Percentiles rank a stretch among this genome's conserved stretches.
phyloP scores from a whole-genome alignment of 2,888 invertebrate species.

The Melanostoma mellinum region DNA sequence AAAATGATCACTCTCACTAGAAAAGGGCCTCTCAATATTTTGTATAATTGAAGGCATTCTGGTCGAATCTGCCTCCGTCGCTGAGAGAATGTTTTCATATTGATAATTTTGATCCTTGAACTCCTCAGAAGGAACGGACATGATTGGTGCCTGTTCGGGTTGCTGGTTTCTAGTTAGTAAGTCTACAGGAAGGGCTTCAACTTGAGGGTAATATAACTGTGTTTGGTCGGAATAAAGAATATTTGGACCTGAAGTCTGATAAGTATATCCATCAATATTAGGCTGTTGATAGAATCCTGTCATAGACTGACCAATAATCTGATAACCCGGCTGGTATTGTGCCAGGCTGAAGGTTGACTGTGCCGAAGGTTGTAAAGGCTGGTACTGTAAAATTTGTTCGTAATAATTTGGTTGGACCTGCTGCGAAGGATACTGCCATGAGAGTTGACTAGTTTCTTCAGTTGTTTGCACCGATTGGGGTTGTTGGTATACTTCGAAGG shows the following conservation, averaged over 20 bases:
- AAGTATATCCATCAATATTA: slow-evolving; percentile 75
- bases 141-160: slow-evolving; percentile 70
- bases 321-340: slow-evolving; percentile 78
- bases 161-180: slow-evolving; percentile 65
- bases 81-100: slow-evolving; percentile 60
- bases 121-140: slow-evolving; percentile 50
- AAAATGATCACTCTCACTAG: slow-evolving; percentile 7
- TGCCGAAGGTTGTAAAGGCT: slow-evolving; percentile 75
- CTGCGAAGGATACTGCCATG: slow-evolving; percentile 65
- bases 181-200: slow-evolving; percentile 53
- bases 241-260: slow-evolving; percentile 73
- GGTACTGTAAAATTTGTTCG: slow-evolving; percentile 80
- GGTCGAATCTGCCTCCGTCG: slow-evolving; percentile 75
- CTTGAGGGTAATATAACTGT: slow-evolving; percentile 70
- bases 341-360: slow-evolving; percentile 68
- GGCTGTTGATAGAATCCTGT: slow-evolving; percentile 77
- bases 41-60: slow-evolving; percentile 76
- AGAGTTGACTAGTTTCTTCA: slow-evolving; percentile 46
- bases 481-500: slow-evolving; percentile 43
- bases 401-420: slow-evolving; percentile 77
- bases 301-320: slow-evolving; percentile 74
- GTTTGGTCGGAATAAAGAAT: slow-evolving; percentile 74
- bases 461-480: slow-evolving; percentile 58
- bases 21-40: slow-evolving; percentile 62
- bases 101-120: slow-evolving; percentile 41